phyloP scores from a whole-genome alignment of 1,140 invertebrate genomes.

The Heliconius hermathena region DNA sequence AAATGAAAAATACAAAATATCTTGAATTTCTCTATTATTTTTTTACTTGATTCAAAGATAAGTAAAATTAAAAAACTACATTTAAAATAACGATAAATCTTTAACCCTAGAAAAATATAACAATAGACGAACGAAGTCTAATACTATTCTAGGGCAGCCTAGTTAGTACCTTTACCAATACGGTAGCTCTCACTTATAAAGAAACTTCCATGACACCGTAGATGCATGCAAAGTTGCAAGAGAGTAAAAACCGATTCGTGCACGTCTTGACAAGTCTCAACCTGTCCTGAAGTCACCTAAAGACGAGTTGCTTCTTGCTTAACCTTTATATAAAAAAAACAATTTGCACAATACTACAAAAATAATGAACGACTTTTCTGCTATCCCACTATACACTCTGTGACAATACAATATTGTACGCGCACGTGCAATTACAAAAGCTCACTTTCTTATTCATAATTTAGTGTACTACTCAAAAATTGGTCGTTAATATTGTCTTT shows the following conservation, averaged over 20 bases:
- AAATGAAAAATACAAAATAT: too few relatives aligned
- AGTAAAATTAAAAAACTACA: too few relatives aligned
- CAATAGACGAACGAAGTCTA: too few relatives aligned
- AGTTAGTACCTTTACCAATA: not conserved
- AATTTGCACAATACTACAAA: constrained; percentile 32
- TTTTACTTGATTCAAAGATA: too few relatives aligned
- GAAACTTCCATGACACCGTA: not conserved
- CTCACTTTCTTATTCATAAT: constrained; percentile 31
- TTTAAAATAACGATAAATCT: too few relatives aligned
- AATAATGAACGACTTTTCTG: constrained; percentile 35
- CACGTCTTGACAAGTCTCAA: constrained; percentile 44
- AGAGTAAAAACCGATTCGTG: constrained; percentile 31
- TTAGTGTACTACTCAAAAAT: not conserved
- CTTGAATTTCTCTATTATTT: too few relatives aligned
- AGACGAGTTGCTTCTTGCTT: constrained; percentile 36
- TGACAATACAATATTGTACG: constrained; percentile 38
- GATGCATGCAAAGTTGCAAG: constrained; percentile 11
- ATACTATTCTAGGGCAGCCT: not conserved
- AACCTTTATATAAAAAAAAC: constrained; percentile 36
- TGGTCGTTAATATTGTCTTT: not conserved
- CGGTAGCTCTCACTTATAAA: not conserved
- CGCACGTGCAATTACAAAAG: constrained; percentile 47
- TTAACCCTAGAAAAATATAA: too few relatives aligned
- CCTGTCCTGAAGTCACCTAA: constrained; percentile 40
- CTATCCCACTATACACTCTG: constrained; percentile 36